Base-by-base conservation (phyloP, 35 echinoderm and acorn worm species). In the Ophioderma brevispina region DNA sequence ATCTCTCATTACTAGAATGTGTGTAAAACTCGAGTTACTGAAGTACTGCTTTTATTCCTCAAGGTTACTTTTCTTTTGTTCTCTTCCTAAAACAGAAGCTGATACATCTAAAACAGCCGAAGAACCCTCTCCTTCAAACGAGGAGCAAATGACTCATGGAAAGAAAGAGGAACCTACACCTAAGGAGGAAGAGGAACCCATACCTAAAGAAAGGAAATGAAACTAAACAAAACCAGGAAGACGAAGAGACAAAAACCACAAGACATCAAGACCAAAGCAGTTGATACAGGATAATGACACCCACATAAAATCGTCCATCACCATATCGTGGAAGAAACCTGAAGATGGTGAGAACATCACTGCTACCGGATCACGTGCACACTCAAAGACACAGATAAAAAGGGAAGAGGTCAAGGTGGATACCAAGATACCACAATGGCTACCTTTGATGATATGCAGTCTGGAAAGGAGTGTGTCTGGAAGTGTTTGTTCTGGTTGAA, bases 311-410 rank as follows among this genome's bases (percentile, higher is more conserved):
- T 92, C 82, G 32, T 88, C 77, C 30, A 31, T 96, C 36, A 81
- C 81, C 15, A 82, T 87, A 56, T 50, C 91, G 0, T 96, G 94
- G 94, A 88, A 96, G 70, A 92, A 92, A 80, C 94, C 94, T 11
- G 79, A 92, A 56, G 46, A 52, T 52, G 46, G 21, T 21, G 91
- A 91, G 40, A 78, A 70, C 59, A 43, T 88, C 38, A 92, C 94
- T 50, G 94, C 15, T 96, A 93, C 40, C 55, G 86, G 35, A 40
- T 96, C 15, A 89, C 77, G 15, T 93, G 91, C 49, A 40, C 80
- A 25, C 38, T 40, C 32, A 38, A 55, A 34, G 42, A 84, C 31
- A 13, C 18, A 25, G 77, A 85, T 55, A 13, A 38, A 91, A 76
- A 37, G 63, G 40, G 37, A 91, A 32, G 55, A 90, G 64, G 55